Evolutionary conservation across 2,113 vertebrate genomes (phyloP), one percentile per base, ranked within the genome.

Genomic region (Phodopus roborovskii): DNA sequence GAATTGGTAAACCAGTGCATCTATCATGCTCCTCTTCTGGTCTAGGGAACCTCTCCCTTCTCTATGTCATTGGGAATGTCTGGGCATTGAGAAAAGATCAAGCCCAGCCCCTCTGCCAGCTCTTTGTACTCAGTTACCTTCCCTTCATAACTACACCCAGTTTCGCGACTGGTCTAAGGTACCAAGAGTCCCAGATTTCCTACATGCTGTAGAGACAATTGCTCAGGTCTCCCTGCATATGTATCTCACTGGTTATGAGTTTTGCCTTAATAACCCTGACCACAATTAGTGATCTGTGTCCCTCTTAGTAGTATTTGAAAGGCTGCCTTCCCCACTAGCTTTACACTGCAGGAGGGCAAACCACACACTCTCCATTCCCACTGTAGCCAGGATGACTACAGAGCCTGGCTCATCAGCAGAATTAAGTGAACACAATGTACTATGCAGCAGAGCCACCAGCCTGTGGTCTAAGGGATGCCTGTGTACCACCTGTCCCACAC

Each of bases 391-490:
- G 42, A 50, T 6, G 7, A 1, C 22, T 4, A 1, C 16, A 11
- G 83, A 26, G 5, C 79, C 5, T 3, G 5, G 42, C 45, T n/a
- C 10, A 2, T 26, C 7, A 1, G 1, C 0, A 24, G 7, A 6
- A 19, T 28, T 10, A 33, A 39, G 26, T 13, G 39, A 66, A 7
- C 0, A 4, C n/a, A 77, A 20, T 16, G 5, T 3, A 0, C 10
- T 1, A 0, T 62, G 1, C 0, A 22, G 7, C 28, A 8, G n/a
- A 53, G 84, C 39, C 7, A 1, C 33, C 60, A 7, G 26, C 42
- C 56, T 1, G 8, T 7, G 9, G 33, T n/a, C 79, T 0, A 1
- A 58, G 33, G 0, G 26, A 4, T 1, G 30, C 24, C 42, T 0
- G 0, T 0, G 6, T 16, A 22, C 7, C 39, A 1, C 28, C 79